These are phyloP conservation scores for Empidonax traillii DNA, from an alignment of 2,113 vertebrate genomes.

Conservation along the genomic window DNA sequence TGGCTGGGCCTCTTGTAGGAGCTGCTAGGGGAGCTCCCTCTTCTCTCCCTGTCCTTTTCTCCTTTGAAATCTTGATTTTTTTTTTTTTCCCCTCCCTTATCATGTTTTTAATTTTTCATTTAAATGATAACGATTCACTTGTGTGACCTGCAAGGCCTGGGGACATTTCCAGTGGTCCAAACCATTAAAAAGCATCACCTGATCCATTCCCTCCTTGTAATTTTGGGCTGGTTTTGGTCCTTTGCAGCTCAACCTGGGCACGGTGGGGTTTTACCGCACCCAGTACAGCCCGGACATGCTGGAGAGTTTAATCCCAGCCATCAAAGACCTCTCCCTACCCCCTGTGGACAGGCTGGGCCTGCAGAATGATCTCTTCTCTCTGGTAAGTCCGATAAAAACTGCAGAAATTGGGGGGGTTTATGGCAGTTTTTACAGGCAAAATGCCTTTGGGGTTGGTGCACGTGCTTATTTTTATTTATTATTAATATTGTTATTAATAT, in stretches of 20 bases:
- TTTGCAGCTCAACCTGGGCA: constrained; percentile 93
- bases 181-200: not conserved
- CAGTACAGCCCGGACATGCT: constrained; percentile 94
- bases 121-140: not conserved
- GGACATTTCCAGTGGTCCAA: not conserved
- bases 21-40: not conserved
- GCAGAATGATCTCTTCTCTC: constrained; percentile 97
- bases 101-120: not conserved
- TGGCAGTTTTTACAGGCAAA: too few species aligned
- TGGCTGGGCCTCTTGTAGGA: not conserved
- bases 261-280: constrained; percentile 96
- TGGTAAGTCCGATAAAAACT: constrained; percentile 57
- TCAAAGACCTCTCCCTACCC: constrained; percentile 89
- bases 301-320: constrained; percentile 88
- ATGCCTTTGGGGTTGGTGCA: too few species aligned
- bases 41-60: not conserved
- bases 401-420: too few species aligned
- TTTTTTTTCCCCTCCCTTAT: not conserved
- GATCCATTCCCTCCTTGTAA: not conserved
- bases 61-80: not conserved
- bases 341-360: constrained; percentile 95
- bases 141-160: not conserved
- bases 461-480: not conserved
- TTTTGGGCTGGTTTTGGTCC: not conserved
- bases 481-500: not conserved